Percentiles rank a stretch among this genome's conserved stretches.
These are phyloP conservation scores for Caenorhabditis briggsae DNA, from an alignment of 1,140 invertebrate species.

Conservation along the genomic window DNA sequence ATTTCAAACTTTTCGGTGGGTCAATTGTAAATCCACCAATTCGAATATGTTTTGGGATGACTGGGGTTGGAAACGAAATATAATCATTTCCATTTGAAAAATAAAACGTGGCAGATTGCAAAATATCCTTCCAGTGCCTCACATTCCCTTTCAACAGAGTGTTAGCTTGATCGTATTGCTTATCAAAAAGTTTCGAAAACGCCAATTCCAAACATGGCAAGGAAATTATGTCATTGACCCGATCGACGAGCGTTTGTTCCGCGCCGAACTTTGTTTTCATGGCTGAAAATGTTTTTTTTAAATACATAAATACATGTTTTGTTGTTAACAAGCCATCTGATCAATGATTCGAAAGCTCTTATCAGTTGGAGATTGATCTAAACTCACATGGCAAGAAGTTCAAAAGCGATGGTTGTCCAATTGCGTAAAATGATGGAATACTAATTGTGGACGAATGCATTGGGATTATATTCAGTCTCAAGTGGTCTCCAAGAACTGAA, in stretches of 20 bases:
- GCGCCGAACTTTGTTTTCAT: constrained; percentile 2
- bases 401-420: constrained; percentile 10
- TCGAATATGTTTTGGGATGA: constrained; percentile 40
- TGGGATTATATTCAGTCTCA: background rate
- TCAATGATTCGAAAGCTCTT: background rate
- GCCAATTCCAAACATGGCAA: constrained; percentile 13
- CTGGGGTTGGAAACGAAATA: constrained; percentile 48
- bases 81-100: constrained; percentile 56
- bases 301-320: background rate
- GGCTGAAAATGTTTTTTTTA: background rate
- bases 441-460: background rate
- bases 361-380: background rate
- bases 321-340: background rate
- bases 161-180: background rate
- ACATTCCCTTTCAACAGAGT: constrained; percentile 5
- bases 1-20: constrained; percentile 14
- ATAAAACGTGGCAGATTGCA: constrained; percentile 28
- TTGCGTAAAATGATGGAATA: background rate
- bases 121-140: constrained; percentile 19
- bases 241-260: constrained; percentile 2
- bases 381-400: constrained; percentile 49
- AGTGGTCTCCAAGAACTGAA: constrained; percentile 12
- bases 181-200: constrained; percentile 14
- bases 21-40: constrained; percentile 60
- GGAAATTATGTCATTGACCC: background rate